Conservation (phyloP, 2,113 vertebrate species). For the Monopterus albus region DNA sequence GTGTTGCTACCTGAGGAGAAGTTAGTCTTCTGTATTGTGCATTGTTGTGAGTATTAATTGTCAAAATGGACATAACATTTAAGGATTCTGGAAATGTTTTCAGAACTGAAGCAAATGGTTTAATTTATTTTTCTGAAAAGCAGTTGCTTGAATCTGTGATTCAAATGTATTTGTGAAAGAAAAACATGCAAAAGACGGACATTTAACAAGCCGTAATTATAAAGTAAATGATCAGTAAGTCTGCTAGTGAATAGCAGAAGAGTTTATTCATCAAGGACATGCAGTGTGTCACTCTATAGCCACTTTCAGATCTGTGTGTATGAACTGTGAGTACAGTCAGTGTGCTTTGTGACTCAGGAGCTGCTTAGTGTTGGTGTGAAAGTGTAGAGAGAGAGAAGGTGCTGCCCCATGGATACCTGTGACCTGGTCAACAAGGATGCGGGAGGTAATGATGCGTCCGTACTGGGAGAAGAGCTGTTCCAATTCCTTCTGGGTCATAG, state of each 20-base stretch:
- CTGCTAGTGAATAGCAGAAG: neutral
- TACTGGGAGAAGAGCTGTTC: conserved; percentile 99
- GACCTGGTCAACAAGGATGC: conserved; percentile 99
- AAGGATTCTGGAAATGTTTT: neutral
- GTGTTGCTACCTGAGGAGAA: no score
- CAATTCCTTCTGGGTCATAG: conserved; percentile 99
- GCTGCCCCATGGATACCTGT: conserved; percentile 90
- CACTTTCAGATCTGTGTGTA: no score
- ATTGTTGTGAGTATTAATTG: no score
- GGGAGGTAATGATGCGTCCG: conserved; percentile 99
- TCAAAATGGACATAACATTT: no score
- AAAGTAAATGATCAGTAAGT: no score
- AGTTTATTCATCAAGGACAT: neutral
- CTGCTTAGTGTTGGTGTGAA: conserved; percentile 3
- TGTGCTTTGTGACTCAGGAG: no score
- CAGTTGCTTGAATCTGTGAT: neutral
- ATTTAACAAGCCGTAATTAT: neutral
- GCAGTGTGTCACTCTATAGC: neutral
- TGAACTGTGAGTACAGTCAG: no score
- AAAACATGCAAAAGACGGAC: neutral
- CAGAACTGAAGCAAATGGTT: neutral
- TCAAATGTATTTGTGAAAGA: no score
- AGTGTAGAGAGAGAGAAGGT: conserved; percentile 55
- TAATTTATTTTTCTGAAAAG: neutral
- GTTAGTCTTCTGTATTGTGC: no score